Percentiles rank a stretch among this genome's conserved stretches.
phyloP scores from a whole-genome alignment of 2,888 invertebrate species.

The Ctenicera cuprea region DNA sequence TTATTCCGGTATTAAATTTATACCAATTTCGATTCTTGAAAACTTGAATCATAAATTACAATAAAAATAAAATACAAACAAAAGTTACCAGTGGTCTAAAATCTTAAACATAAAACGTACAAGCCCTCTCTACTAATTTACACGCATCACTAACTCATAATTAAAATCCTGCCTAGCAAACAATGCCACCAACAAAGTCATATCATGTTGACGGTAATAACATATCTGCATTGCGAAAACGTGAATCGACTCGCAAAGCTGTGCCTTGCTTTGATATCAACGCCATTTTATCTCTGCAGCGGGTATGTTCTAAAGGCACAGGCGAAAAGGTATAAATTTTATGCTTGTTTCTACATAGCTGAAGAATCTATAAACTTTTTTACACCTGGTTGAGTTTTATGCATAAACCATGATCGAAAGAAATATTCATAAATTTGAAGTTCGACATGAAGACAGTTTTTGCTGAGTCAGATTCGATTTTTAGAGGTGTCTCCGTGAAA shows the following conservation, averaged over 20 bases:
- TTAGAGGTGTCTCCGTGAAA: neutral
- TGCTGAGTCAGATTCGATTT: neutral
- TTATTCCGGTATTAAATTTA: no score
- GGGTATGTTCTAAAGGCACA: neutral
- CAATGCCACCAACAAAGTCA: neutral
- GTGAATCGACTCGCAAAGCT: no score
- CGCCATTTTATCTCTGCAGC: neutral
- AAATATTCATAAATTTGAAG: slow-evolving; percentile 6
- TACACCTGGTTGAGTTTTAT: neutral
- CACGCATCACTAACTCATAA: neutral
- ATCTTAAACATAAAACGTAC: neutral
- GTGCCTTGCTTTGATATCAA: neutral
- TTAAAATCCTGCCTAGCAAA: neutral
- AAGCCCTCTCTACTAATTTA: neutral
- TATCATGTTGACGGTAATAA: neutral
- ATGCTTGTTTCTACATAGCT: neutral
- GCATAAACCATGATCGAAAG: neutral
- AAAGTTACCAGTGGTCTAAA: neutral
- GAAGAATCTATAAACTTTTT: neutral
- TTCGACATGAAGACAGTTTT: neutral
- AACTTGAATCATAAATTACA: no score
- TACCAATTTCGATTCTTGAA: no score
- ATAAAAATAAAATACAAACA: no score
- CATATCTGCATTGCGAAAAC: neutral
- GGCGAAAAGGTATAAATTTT: neutral